A percentile compares a stretch with the other conserved stretches of the same genome.
Conservation (phyloP, 1,140 invertebrate species). For the Hestina assimilis region DNA sequence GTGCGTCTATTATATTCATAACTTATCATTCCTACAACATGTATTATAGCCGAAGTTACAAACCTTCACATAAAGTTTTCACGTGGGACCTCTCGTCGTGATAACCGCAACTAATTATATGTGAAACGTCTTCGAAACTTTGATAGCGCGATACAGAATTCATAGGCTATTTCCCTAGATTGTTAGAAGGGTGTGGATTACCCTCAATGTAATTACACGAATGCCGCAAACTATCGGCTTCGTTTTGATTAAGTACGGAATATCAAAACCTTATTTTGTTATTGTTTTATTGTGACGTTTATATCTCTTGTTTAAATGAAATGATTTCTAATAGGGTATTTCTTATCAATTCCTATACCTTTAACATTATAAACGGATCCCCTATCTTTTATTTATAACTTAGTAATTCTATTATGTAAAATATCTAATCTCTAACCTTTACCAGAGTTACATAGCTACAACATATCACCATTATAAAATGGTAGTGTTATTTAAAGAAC, state of each 20-base stretch:
- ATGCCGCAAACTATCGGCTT: background rate
- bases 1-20: background rate
- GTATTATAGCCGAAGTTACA: background rate
- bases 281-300: too few relatives aligned
- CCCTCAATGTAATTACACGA: slow-evolving; percentile 5
- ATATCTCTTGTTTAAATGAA: too few relatives aligned
- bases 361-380: too few relatives aligned
- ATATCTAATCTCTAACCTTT: too few relatives aligned
- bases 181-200: slow-evolving; percentile 10
- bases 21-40: background rate
- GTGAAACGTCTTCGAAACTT: slow-evolving; percentile 18
- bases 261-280: background rate
- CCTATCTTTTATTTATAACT: too few relatives aligned
- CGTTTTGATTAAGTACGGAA: background rate
- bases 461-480: too few relatives aligned
- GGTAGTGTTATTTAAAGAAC: too few relatives aligned
- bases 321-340: too few relatives aligned
- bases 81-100: slow-evolving; percentile 7
- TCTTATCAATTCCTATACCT: too few relatives aligned
- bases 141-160: slow-evolving; percentile 23
- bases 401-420: too few relatives aligned
- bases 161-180: slow-evolving; percentile 20
- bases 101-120: slow-evolving; percentile 21
- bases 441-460: too few relatives aligned
- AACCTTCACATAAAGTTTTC: slow-evolving; percentile 11